Evolutionary conservation across 1,140 invertebrate genomes (phyloP), one percentile per base, ranked within the genome.

Genomic region (Pseudomyrmex concolor): DNA sequence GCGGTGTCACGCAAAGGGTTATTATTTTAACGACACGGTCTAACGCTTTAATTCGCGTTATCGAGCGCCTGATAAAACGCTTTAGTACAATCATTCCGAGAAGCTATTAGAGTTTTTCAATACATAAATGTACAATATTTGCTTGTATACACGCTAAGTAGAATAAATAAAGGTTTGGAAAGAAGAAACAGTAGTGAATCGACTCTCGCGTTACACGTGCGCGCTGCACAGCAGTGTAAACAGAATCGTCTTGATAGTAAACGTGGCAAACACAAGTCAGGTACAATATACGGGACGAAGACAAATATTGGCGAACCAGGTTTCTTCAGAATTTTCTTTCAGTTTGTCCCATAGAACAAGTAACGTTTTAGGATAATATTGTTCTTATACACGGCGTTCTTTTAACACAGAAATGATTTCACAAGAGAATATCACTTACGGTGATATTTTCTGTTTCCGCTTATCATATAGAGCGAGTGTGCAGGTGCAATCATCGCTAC

Each of bases 1-100:
- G 34, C 63, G 13, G 63, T 17, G 74, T 78, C 76, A 70, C 66
- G 76, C 76, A 66, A 80, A 80, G 43, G 66, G 54, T 70, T 34
- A 66, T 80, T 80, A 59, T 70, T 70, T 70, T 59, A 70, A 80
- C 66, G 54, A 57, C 64, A 22, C 17, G 63, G 54, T 66, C 67
- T 80, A 70, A 70, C 51, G 76, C 43, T 57, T 78, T 80, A 80
- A 80, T 80, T 80, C 54, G 66, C 15, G 76, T 80, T 70, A 80
- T 70, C 66, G 51, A 17, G 19, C n/a, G 54, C 54, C 17, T n/a
- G 43, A 70, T 57, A 78, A 77, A 80, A 9, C 54, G 15, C n/a
- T 17, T 34, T 64, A 34, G 22, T 54, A 25, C 9, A 8, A 68
- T 70, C 13, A 70, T 80, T 70, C 34, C 43, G 19, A 13, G 19